Base-by-base conservation (phyloP, 2,113 vertebrate species). In the Pseudolaguvia tuberculata region DNA sequence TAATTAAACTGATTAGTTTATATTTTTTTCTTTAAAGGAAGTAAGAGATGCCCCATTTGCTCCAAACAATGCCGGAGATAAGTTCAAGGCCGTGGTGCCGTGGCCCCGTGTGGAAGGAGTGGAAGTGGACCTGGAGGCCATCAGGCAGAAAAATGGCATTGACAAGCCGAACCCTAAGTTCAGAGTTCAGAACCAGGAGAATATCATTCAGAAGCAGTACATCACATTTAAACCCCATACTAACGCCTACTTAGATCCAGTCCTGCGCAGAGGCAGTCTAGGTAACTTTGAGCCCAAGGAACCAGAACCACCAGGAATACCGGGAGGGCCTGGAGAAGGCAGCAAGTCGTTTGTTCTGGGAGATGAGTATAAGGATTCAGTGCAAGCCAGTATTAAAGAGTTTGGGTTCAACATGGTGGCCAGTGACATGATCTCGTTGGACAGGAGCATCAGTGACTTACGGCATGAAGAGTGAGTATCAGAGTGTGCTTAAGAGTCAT, bases 341-440 rank as follows among this genome's bases (percentile, higher is more conserved):
- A 94, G 92, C 0, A 95, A 96, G 87, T 88, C 93, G 5, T 94
- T 95, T 79, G 86, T 96, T 79, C 89, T 98, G 76, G 94, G 95
- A 80, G 81, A 93, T 47, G 97, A 99, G 82, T 95, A 96, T 88
- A 97, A 98, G 85, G 93, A 96, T 3, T 83, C 93, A 0, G 72
- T 94, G 84, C 95, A 97, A 89, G 91, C 90, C 83, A 95, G 95
- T 88, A 93, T 99, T 86, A 98, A 96, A 83, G 97, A 99, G 85
- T 99, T 98, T 87, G 97, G 97, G 80, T 99, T 99, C 91, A 99
- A 99, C 87, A 99, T 99, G 96, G 97, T 98, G 82, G 97, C 94
- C 47, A 99, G 97, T 76, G 96, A 99, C 81, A 95, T 98, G 96
- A 98, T 99, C 89, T 99, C 96, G 0, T 88, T 99, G 84, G 97